Evolutionary conservation across 2,888 invertebrate species (phyloP), one percentile per base, ranked within the genome.

Genomic region (Lucinisca nassula): DNA sequence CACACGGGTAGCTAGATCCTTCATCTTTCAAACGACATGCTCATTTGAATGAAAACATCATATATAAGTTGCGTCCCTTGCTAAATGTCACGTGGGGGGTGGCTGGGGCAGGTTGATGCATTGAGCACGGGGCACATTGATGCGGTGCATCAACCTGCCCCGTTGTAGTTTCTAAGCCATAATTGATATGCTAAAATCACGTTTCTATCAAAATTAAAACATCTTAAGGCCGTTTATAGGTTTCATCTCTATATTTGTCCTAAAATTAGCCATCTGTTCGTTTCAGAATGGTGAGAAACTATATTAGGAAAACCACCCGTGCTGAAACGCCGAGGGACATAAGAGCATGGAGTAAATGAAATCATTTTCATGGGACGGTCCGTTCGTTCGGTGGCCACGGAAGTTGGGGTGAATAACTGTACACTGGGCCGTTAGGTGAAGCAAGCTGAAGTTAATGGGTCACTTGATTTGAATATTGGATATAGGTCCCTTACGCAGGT

Each of bases 271-370:
- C 40, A 6, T 61, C 30, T 30, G 30, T 61, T 10, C 6, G 17
- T 82, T 82, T 51, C 76, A 82, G 82, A 82, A 82, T 82, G 82
- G 82, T 82, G 51, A 82, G 70, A 76, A 82, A 76, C 67, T 82
- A 76, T 49, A 35, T 70, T 40, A 49, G n/a, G 27, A 82, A 76
- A 61, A 79, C 79, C 6, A 58, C 27, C 35, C 40, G 79, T n/a
- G 75, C 55, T 21, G 67, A 79, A 82, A 82, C 79, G 24, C 61
- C 75, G 30, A 55, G 79, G 0, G n/a, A 74, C 17, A 21, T 82
- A 27, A 61, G 37, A 79, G 35, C 67, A 82, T 21, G 79, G 82
- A 35, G 79, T 82, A 10, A 85, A 82, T 32, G 70, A 82, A 40
- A 70, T 85, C 61, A 45, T 79, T n/a, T 85, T 79, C 35, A 12